Conservation (phyloP, 2,797 vertebrate species). For the Hippocampus kuda region DNA sequence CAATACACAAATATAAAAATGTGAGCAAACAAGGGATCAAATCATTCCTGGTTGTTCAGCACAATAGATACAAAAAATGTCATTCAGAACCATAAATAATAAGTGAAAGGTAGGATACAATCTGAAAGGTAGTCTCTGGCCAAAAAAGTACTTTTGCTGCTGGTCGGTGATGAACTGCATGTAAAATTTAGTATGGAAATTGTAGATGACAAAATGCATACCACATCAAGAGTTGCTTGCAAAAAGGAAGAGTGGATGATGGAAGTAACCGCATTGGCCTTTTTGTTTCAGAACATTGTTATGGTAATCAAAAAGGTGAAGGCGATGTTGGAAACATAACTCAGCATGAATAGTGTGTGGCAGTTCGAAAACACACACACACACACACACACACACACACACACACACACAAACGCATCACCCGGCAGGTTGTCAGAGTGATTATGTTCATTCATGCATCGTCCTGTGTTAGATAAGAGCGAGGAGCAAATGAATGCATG, state of each 20-base stretch:
- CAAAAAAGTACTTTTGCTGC: not conserved
- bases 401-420: too few species aligned
- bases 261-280: not conserved
- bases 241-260: not conserved
- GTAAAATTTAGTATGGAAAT: not conserved
- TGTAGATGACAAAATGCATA: not conserved
- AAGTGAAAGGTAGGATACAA: not conserved
- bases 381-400: too few species aligned
- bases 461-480: not conserved
- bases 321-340: not conserved
- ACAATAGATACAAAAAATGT: not conserved
- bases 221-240: not conserved
- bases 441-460: constrained; percentile 6
- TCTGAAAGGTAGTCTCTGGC: not conserved
- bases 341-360: not conserved
- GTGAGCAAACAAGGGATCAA: not conserved
- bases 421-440: constrained; percentile 6
- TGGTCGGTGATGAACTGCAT: not conserved
- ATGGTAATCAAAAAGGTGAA: not conserved
- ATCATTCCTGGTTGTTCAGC: not conserved
- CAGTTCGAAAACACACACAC: too few species aligned
- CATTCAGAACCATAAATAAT: not conserved
- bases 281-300: constrained; percentile 1
- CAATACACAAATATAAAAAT: not conserved
- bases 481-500: constrained; percentile 6